Evolutionary conservation across 2,888 invertebrate genomes (phyloP), one percentile per base, ranked within the genome.

Genomic region (Thecophora atra): DNA sequence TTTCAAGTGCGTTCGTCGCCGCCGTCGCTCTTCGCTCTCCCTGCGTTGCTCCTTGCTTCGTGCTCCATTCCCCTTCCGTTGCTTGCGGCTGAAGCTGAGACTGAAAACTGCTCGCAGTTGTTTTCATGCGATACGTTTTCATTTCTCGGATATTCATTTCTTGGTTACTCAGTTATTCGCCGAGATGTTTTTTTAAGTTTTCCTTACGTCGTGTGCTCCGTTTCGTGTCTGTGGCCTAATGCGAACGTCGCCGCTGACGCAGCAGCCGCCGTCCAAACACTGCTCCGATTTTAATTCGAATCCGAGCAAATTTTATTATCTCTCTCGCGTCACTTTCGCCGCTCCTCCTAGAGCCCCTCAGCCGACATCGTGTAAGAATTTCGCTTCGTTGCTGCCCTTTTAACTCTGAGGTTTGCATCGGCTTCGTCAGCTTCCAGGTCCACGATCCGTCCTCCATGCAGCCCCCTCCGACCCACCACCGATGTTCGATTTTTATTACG

Each of bases 1-100:
- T 62, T 68, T 72, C 72, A 72, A 62, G 65, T 71, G 71, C 54
- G 65, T 70, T 70, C 51, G 66, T 37, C 26, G 54, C n/a, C n/a
- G n/a, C n/a, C n/a, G n/a, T n/a, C n/a, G n/a, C n/a, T n/a, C n/a
- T n/a, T n/a, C n/a, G n/a, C n/a, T n/a, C n/a, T n/a, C n/a, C n/a
- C n/a, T n/a, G n/a, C n/a, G n/a, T n/a, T n/a, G n/a, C n/a, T n/a
- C n/a, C n/a, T n/a, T n/a, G n/a, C n/a, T n/a, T n/a, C n/a, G n/a
- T n/a, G n/a, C n/a, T n/a, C n/a, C n/a, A n/a, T n/a, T n/a, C n/a
- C n/a, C n/a, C n/a, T n/a, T 44, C 11, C 30, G 60, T 2, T 13
- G 51, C 2, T 51, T 28, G 67, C 17, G 28, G 42, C 54, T 69
- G 68, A 5, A 58, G 68, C 58, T 60, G 58, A 19, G 37, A 54